Evolutionary conservation across 2,888 invertebrate genomes (phyloP).

Genomic region (Macrophya alboannulata): DNA sequence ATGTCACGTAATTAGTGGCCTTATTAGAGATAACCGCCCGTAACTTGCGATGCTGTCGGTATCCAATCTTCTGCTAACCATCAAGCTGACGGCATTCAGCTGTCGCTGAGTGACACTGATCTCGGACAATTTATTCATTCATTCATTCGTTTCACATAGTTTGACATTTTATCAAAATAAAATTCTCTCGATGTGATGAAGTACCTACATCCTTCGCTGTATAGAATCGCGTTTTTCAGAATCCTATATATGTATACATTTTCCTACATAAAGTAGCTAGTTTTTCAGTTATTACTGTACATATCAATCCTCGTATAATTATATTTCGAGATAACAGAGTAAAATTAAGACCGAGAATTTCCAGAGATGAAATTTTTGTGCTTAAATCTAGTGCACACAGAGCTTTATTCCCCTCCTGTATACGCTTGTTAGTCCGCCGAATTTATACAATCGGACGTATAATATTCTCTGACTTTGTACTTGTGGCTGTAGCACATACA

Average conservation of each 20-base stretch:
- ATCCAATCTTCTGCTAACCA: slow-evolving; percentile 49
- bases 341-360: background rate
- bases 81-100: slow-evolving; percentile 29
- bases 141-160: background rate
- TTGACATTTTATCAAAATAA: background rate
- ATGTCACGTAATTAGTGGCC: slow-evolving; percentile 70
- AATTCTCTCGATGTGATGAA: background rate
- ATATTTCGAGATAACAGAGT: background rate
- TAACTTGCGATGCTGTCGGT: slow-evolving; percentile 55
- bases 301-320: background rate
- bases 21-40: slow-evolving; percentile 58
- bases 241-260: background rate
- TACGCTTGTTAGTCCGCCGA: slow-evolving; percentile 57
- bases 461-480: slow-evolving; percentile 38
- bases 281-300: background rate
- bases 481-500: background rate
- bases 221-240: background rate
- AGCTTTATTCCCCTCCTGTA: background rate
- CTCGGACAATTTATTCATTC: background rate
- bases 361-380: slow-evolving; percentile 11
- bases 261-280: background rate
- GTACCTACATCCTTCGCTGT: background rate
- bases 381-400: background rate
- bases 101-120: slow-evolving; percentile 28
- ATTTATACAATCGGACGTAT: slow-evolving; percentile 74